Evolutionary conservation across 1,140 invertebrate genomes (phyloP), one percentile per base, ranked within the genome.

Genomic region (Drosophila rhopaloa): DNA sequence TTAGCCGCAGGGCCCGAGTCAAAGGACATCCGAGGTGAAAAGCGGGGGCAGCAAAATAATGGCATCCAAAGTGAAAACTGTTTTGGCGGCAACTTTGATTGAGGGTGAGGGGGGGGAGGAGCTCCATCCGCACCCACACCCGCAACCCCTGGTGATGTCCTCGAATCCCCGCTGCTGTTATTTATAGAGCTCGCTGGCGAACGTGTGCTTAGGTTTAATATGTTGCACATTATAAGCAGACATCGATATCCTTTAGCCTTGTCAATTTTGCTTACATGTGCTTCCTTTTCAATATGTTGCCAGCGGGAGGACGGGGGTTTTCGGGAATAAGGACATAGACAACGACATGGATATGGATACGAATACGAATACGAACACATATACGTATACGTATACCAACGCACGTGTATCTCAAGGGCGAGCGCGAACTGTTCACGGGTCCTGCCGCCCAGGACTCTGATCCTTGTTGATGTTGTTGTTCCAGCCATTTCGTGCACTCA

Each of bases 181-280:
- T 91, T 91, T 91, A 91, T 91, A 91, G 90, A 86, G 81, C 78
- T 59, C 66, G 53, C 67, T 67, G 73, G 68, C 54, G 73, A 84
- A 79, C 77, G 80, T 88, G 84, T 84, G 81, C 79, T 89, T 86
- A 90, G 85, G 81, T 89, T 79, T 89, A 90, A 91, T 91, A 90
- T 91, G 85, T 91, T 81, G 90, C 90, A 91, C 90, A 91, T 91
- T 91, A 91, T 91, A 91, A 91, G 80, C 90, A 91, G 90, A 91
- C 90, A 91, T 90, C 90, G 90, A 91, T 91, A 91, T 91, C 90
- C 85, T 84, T 91, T 90, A 91, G 89, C 84, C 81, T 84, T 91
- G 82, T 91, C 90, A 91, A 90, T 91, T 91, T 90, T 81, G 77
- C 81, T 91, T 91, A 86, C 89, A 86, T 91, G 76, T 86, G 85